Conservation (phyloP, 2,888 invertebrate genomes). For the Oscheius sp. region DNA sequence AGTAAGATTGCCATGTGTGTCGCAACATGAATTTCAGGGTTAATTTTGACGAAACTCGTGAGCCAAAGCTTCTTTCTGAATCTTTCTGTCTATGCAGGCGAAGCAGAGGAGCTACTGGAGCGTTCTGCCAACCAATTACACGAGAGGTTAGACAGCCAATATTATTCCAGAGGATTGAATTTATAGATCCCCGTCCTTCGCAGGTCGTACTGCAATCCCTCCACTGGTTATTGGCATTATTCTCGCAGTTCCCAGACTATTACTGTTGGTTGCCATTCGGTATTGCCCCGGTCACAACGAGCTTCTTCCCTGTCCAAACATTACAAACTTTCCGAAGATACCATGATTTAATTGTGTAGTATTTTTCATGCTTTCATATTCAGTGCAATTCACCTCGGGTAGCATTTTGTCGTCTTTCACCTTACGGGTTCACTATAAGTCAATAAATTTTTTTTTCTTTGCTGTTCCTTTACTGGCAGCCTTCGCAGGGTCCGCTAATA, state of each 20-base stretch:
- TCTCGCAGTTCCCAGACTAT: conserved; percentile 44
- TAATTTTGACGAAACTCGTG: conserved; percentile 67
- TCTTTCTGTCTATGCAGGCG: conserved; percentile 67
- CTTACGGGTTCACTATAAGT: conserved; percentile 6
- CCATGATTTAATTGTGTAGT: neutral
- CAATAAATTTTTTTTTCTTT: conserved; percentile 9
- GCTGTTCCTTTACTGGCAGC: neutral
- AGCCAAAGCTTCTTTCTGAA: conserved; percentile 69
- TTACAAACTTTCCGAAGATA: conserved; percentile 18
- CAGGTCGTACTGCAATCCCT: conserved; percentile 58
- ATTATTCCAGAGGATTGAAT: too few species aligned
- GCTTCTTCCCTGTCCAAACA: conserved; percentile 40
- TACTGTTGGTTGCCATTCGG: conserved; percentile 70
- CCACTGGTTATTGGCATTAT: conserved; percentile 53
- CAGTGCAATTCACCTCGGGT: conserved; percentile 21
- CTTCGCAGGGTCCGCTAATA: too few species aligned
- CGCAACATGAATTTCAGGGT: conserved; percentile 57
- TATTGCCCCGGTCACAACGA: conserved; percentile 62
- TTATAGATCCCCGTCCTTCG: conserved; percentile 58
- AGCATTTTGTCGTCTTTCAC: conserved; percentile 9
- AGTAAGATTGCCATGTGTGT: conserved; percentile 40
- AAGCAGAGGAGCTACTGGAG: conserved; percentile 62
- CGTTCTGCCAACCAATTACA: conserved; percentile 64
- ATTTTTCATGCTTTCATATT: neutral
- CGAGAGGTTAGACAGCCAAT: conserved; percentile 51